Evolutionary conservation across 2,888 invertebrate species (phyloP).

Genomic region (Tenthredo amoena): DNA sequence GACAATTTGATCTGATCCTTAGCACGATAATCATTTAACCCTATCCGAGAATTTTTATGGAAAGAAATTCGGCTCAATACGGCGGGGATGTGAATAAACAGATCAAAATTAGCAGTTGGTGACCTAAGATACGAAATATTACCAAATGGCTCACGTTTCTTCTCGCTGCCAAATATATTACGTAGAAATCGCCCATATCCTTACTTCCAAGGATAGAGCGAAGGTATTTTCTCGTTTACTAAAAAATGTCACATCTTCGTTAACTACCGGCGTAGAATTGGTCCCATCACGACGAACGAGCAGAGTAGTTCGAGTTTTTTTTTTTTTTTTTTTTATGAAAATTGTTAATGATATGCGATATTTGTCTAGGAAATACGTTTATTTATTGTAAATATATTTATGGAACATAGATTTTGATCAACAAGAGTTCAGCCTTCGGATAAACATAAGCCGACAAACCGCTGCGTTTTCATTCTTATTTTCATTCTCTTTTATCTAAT

Average conservation of each 20-base stretch:
- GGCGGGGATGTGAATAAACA: not conserved
- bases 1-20: conserved; percentile 75
- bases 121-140: not conserved
- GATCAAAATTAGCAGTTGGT: not conserved
- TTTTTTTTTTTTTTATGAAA: not conserved
- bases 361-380: not conserved
- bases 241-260: not conserved
- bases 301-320: not conserved
- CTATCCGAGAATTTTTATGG: not conserved
- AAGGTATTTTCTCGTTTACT: not conserved
- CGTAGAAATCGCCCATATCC: not conserved
- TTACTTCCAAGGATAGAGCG: not conserved
- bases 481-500: not conserved
- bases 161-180: conserved; percentile 43
- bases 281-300: not conserved
- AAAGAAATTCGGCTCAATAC: conserved; percentile 42
- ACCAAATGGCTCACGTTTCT: not conserved
- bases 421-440: not conserved
- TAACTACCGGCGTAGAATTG: not conserved
- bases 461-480: not conserved
- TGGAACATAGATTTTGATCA: not conserved
- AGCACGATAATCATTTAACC: conserved; percentile 44
- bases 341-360: not conserved
- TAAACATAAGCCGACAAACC: not conserved
- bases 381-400: conserved; percentile 3